phyloP scores from a whole-genome alignment of 2,113 vertebrate species.

The Tupaia tana region DNA sequence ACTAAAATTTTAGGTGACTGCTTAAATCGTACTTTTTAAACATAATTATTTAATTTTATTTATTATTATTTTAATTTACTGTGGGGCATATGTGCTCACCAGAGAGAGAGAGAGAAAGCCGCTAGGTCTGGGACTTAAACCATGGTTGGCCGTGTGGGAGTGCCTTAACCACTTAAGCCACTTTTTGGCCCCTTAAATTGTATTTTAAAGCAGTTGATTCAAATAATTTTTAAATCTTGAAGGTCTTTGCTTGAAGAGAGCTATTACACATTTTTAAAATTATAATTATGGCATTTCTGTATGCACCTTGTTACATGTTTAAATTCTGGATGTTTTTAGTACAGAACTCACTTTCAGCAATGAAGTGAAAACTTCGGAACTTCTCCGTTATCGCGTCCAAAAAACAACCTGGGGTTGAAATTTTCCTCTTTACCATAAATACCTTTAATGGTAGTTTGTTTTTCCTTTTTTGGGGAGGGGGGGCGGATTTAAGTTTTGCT shows the following conservation, averaged over 20 bases:
- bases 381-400: accelerated
- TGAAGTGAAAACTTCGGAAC: background rate
- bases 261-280: background rate
- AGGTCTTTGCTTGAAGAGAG: constrained; percentile 1
- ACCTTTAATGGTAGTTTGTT: background rate
- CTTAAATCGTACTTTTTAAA: background rate
- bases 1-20: constrained; percentile 13
- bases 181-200: background rate
- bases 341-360: background rate
- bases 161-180: no score
- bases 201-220: constrained; percentile 20
- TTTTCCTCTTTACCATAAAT: background rate
- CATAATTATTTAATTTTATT: no score
- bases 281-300: background rate
- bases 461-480: no score
- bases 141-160: no score
- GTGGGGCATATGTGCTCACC: no score
- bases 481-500: no score
- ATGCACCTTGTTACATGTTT: background rate
- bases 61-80: no score
- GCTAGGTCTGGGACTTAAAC: no score
- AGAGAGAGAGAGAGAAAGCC: no score
- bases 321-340: constrained; percentile 45
- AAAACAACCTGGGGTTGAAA: background rate
- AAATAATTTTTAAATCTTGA: background rate